Evolutionary conservation across 2,797 vertebrate species (phyloP).

Genomic region (Parauchenoglanis punctatus): DNA sequence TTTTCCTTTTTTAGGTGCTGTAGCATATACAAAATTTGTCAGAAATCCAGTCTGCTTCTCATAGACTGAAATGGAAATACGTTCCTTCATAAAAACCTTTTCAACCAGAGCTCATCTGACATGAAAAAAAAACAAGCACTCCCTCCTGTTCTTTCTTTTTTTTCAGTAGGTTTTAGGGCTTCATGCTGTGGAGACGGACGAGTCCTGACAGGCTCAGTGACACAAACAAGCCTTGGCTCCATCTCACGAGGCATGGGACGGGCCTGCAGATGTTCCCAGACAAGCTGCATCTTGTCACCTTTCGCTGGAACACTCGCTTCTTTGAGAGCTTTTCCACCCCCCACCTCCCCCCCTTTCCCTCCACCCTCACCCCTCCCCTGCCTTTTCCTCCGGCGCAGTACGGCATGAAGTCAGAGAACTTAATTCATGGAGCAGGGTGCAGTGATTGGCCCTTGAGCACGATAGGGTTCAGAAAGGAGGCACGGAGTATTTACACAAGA

Average conservation of each 20-base stretch:
- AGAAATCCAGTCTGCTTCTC: slow-evolving; percentile 52
- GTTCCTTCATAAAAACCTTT: slow-evolving; percentile 68
- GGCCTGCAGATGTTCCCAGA: slow-evolving; percentile 92
- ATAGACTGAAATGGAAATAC: slow-evolving; percentile 64
- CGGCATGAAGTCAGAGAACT: slow-evolving; percentile 73
- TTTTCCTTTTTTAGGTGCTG: slow-evolving; percentile 4
- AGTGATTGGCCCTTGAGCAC: slow-evolving; percentile 70
- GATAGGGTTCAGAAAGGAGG: slow-evolving; percentile 76
- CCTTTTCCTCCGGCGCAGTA: slow-evolving; percentile 84
- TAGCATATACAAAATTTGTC: slow-evolving; percentile 29
- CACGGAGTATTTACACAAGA: slow-evolving; percentile 76
- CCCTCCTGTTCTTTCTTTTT: slow-evolving; percentile 55
- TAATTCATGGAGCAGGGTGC: slow-evolving; percentile 70
- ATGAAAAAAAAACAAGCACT: slow-evolving; percentile 54
- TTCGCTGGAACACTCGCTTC: slow-evolving; percentile 90
- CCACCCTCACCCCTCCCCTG: slow-evolving; percentile 66
- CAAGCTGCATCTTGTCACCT: slow-evolving; percentile 94
- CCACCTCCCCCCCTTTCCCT: slow-evolving; percentile 66
- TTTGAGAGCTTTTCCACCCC: slow-evolving; percentile 81
- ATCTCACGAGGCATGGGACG: slow-evolving; percentile 89
- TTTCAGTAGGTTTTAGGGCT: slow-evolving; percentile 69
- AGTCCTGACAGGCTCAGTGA: slow-evolving; percentile 88
- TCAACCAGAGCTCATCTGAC: slow-evolving; percentile 63
- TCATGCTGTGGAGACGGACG: slow-evolving; percentile 75
- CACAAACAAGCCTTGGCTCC: slow-evolving; percentile 97